Evolutionary conservation across 2,797 vertebrate species (phyloP).

Genomic region (Brachyalestes nurse): DNA sequence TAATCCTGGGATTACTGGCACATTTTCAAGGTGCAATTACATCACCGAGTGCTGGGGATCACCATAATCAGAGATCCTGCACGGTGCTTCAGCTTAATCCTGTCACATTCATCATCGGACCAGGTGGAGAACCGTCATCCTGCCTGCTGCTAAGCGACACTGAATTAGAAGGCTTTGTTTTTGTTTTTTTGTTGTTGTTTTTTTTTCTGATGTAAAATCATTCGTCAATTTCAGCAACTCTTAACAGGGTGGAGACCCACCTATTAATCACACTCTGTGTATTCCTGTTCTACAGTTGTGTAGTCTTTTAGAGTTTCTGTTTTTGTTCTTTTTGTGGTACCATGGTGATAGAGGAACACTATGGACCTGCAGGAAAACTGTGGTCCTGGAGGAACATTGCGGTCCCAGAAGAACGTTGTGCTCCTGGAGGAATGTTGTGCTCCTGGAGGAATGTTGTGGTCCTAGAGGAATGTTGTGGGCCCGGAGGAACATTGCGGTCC

Average conservation of each 20-base stretch:
- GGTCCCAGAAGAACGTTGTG: too few relatives aligned
- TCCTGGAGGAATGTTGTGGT: too few relatives aligned
- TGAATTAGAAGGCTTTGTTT: constrained; percentile 45
- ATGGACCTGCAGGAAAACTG: too few relatives aligned
- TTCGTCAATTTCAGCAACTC: background rate
- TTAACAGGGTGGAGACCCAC: background rate
- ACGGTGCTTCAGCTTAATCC: constrained; percentile 63
- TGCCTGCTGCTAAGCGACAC: constrained; percentile 35
- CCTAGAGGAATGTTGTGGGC: too few relatives aligned
- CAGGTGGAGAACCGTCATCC: constrained; percentile 50
- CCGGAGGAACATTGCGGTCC: too few relatives aligned
- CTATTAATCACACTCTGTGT: too few relatives aligned
- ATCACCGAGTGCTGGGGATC: constrained; percentile 64
- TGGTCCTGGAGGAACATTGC: too few relatives aligned
- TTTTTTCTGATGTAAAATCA: background rate
- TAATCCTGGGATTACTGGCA: constrained; percentile 71
- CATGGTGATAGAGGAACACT: too few relatives aligned
- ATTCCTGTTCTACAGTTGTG: too few relatives aligned
- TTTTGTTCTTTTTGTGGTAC: too few relatives aligned
- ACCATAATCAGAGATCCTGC: constrained; percentile 65
- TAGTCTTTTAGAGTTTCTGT: too few relatives aligned
- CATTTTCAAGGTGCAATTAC: constrained; percentile 72
- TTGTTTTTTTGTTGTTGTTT: constrained; percentile 2
- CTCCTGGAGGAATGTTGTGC: too few relatives aligned
- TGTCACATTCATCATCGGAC: constrained; percentile 62